Evolutionary conservation across 1,140 invertebrate species (phyloP), one percentile per base, ranked within the genome.

Genomic region (Sminthurides bifidus): DNA sequence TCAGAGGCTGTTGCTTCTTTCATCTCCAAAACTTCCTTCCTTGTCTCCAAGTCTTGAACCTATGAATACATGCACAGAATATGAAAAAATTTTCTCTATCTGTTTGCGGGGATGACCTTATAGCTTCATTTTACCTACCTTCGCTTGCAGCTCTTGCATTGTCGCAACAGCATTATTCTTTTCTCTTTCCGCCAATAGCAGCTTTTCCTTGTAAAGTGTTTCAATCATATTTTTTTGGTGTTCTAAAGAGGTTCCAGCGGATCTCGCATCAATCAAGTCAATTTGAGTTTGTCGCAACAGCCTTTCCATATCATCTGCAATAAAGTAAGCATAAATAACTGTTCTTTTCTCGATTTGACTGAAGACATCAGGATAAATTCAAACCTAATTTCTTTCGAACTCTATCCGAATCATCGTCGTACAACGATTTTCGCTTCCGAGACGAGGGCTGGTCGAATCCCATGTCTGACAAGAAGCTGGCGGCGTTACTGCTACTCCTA

Each of bases 281-380:
- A 35, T 52, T 44, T 60, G 58, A 1, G 58, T 60, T 37, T 64
- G 52, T 17, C 58, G 35, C 17, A 64, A 30, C 26, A 60, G 24
- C 33, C 51, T 17, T 17, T 60, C 58, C 10, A 64, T 27, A 24
- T 64, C 58, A 60, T 45, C 62, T 64, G n/a, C 35, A 33, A 15
- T 33, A 14, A 1, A 35, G 6, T 30, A 29, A 30, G 35, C 19
- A 21, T 21, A 44, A 52, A 56, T 19, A 19, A 37, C 41, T 4
- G 35, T 4, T 41, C 4, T 23, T 21, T 30, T 45, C 3, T 6
- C 38, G 5, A 24, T 19, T 14, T 19, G n/a, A n/a, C n/a, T n/a
- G n/a, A n/a, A n/a, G n/a, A n/a, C n/a, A n/a, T n/a, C n/a, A n/a
- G n/a, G n/a, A n/a, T n/a, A n/a, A n/a, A n/a, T n/a, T n/a, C n/a